These are phyloP conservation scores for Lacerta viridis DNA, from an alignment of 2,797 vertebrate genomes.

Conservation along the genomic window DNA sequence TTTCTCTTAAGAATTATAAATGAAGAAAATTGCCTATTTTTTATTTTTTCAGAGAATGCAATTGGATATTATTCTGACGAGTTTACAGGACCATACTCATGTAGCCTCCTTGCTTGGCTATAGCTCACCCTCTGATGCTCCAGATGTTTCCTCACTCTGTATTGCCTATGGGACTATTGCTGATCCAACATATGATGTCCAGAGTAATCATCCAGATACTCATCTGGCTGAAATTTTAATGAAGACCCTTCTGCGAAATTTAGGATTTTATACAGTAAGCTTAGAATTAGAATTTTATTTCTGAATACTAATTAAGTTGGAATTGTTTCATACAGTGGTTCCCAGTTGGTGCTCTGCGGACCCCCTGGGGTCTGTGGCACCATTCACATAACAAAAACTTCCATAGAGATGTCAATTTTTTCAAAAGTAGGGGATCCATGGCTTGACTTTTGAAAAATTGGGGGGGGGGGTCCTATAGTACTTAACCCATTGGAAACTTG, in stretches of 20 bases:
- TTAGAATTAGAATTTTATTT: not conserved
- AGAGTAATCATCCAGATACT: conserved; percentile 85
- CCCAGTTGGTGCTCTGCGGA: too few species aligned
- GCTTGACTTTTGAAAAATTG: too few species aligned
- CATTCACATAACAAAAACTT: too few species aligned
- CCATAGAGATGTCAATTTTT: too few species aligned
- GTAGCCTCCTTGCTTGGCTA: conserved; percentile 88
- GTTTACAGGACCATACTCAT: conserved; percentile 88
- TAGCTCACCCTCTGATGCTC: conserved; percentile 83
- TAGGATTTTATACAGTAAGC: conserved; percentile 89
- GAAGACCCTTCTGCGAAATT: conserved; percentile 88
- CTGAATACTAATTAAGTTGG: too few species aligned
- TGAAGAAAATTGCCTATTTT: conserved; percentile 39
- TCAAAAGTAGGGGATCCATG: too few species aligned
- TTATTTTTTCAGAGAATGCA: conserved; percentile 90
- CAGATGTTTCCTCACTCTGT: conserved; percentile 82
- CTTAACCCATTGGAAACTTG: not conserved
- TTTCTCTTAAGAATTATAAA: not conserved
- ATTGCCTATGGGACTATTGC: conserved; percentile 81
- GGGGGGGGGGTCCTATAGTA: too few species aligned
- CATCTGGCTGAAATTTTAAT: conserved; percentile 89
- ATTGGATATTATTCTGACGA: conserved; percentile 88
- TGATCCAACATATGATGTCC: conserved; percentile 79
- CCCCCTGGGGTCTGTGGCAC: too few species aligned
- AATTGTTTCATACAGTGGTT: too few species aligned